Base-by-base conservation (phyloP, 2,113 vertebrate species). In the Carlito syrichta region DNA sequence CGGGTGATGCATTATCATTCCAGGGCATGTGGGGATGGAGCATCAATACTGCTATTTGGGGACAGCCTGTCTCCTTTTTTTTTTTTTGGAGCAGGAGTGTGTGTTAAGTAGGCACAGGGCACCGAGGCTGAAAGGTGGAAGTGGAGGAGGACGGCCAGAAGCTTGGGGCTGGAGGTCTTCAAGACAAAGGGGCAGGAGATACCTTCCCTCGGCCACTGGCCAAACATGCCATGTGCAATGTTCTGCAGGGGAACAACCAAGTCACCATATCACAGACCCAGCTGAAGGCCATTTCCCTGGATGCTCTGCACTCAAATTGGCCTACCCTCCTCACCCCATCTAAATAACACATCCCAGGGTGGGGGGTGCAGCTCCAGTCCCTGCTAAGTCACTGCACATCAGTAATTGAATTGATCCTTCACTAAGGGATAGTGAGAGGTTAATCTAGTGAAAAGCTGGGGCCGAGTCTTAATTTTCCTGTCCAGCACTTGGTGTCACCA, bases 1-100 rank as follows among this genome's bases (percentile, higher is more conserved):
- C 2, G 84, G 97, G 97, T 86, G 96, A 98, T 30, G 20, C 95
- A 94, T 94, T 94, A 92, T 87, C 81, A 76, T 94, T 85, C 84
- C 10, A 1, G 89, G 78, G 73, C 73, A 78, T 8, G 58, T 48
- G 68, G 91, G 89, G 87, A 91, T 40, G 83, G 89, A 5, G 83
- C 43, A 2, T 86, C 43, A 38, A 58, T 20, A 22, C n/a, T 4
- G 0, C 10, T 52, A 76, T 89, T 68, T 79, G 78, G 79, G 63
- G 82, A 90, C 56, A 74, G 92, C 7, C 20, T 54, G 45, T 62
- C 66, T 14, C 76, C 88, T 60, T 22, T 74, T 16, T 78, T 92
- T 69, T 20, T 56, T 76, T 91, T 71, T 16, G 23, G 66, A 93
- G 25, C 69, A 58, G 81, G 84, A 60, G 73, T 35, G n/a, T 0